Evolutionary conservation across 1,140 invertebrate species (phyloP).

Genomic region (Caenorhabditis latens): DNA sequence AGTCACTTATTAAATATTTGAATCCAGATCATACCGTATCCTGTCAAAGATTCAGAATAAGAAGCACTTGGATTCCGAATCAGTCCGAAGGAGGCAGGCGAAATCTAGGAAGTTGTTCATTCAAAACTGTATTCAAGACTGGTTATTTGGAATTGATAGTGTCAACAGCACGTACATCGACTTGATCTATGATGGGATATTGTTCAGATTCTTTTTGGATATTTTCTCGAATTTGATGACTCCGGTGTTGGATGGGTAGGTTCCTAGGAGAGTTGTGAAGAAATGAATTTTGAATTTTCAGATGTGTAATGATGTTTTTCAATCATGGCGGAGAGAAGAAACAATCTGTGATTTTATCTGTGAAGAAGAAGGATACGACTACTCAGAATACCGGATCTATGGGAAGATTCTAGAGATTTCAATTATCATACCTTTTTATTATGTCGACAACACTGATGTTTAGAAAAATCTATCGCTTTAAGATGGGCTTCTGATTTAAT

Average conservation of each 20-base stretch:
- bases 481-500: too few relatives aligned
- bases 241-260: slow-evolving; percentile 9
- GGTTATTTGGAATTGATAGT: slow-evolving; percentile 28
- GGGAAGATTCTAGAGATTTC: not conserved
- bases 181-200: not conserved
- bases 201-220: not conserved
- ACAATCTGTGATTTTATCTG: not conserved
- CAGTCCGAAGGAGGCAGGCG: not conserved
- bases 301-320: not conserved
- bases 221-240: slow-evolving; percentile 39
- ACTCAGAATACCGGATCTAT: not conserved
- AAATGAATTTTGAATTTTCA: not conserved
- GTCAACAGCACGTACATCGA: slow-evolving; percentile 3
- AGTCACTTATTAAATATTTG: not conserved
- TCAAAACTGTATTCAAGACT: slow-evolving; percentile 29
- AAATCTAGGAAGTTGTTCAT: slow-evolving; percentile 21
- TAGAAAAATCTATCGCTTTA: too few relatives aligned
- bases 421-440: too few relatives aligned
- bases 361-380: not conserved
- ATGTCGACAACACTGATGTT: too few relatives aligned
- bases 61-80: not conserved
- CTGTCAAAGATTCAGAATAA: not conserved
- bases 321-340: not conserved
- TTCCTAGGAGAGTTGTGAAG: not conserved
- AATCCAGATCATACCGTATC: not conserved